Base-by-base conservation (phyloP, 53 echinoderm and acorn worm genomes). In the Apostichopus leukothele region DNA sequence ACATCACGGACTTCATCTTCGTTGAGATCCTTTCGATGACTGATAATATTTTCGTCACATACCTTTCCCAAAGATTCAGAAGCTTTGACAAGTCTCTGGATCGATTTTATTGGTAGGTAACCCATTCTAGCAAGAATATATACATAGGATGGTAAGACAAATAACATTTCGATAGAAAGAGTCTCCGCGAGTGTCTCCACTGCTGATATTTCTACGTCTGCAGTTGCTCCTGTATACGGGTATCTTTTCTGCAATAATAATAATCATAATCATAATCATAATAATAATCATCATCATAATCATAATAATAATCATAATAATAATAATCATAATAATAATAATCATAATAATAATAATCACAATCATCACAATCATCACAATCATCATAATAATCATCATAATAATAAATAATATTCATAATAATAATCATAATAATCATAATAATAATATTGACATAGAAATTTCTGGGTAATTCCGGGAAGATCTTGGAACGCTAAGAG, bases 201-300 rank as follows among this genome's bases (percentile, higher is more conserved):
- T 22, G 84, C 84, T 23, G 57, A 20, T 23, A 84, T 84, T 39
- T 84, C 54, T 39, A 22, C 39, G 0, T 57, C 20, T 13, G 57
- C 67, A 4, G 57, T 57, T 23, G 57, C 57, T 11, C 57, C 60
- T 8, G 57, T 61, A 39, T 84, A 84, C 16, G 53, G 57, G 25
- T 84, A 84, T 5, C 84, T 59, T 84, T 84, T 66, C 84, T 84
- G 84, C 19, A 53, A 79, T 39, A 39, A 39, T 39, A 39, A 39
- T 3, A 39, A 39, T 39, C 2, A 39, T 39, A 3, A 39, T 39
- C 2, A 3, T 39, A 3, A 39, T 39, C 0, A 39, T 39, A 39
- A 39, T 39, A 27, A 27, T 27, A 0, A 27, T 27, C 1, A 27
- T 27, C 0, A 27, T 27, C 0, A 27, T 27, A 1, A 27, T 27